A percentile compares a stretch with the other conserved stretches of the same genome.
Evolutionary conservation across 1,140 invertebrate genomes (phyloP).

Genomic region (Diplogasteroides magnus): DNA sequence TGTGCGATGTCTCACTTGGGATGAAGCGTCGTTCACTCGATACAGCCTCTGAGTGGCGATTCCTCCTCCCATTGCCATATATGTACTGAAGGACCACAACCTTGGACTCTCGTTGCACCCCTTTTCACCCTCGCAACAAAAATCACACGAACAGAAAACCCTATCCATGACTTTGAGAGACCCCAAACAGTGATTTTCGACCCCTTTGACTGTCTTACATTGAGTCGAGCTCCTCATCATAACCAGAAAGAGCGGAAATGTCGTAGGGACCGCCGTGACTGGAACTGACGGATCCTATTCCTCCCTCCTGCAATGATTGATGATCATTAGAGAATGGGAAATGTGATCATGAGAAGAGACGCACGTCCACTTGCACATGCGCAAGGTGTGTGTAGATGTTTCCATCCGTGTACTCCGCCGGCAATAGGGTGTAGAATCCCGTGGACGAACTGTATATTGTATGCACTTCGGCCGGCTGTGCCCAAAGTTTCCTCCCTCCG

Average conservation of each 20-base stretch:
- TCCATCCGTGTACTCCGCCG: conserved; percentile 23
- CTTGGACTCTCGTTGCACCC: too few species aligned
- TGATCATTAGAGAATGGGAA: neutral
- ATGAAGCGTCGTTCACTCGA: conserved; percentile 8
- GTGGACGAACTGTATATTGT: conserved; percentile 10
- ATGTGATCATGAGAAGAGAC: neutral
- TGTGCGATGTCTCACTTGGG: neutral
- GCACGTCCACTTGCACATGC: conserved; percentile 21
- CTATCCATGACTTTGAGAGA: too few species aligned
- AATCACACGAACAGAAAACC: too few species aligned
- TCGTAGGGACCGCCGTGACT: conserved; percentile 26
- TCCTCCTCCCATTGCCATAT: conserved; percentile 12
- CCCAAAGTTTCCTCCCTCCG: conserved; percentile 27
- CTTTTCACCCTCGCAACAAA: too few species aligned
- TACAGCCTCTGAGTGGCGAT: conserved; percentile 9
- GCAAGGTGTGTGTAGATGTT: conserved; percentile 37
- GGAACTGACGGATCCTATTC: conserved; percentile 9
- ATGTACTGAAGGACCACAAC: conserved; percentile 11
- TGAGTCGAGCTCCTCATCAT: conserved; percentile 10
- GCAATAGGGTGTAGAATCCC: conserved; percentile 30
- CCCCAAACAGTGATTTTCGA: too few species aligned
- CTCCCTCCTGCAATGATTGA: conserved; percentile 7
- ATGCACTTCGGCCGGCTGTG: conserved; percentile 22
- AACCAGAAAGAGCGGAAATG: conserved; percentile 18
- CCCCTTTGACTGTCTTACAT: too few species aligned